These are phyloP conservation scores for Polymixis flavicincta DNA, from an alignment of 2,888 invertebrate species.

Conservation along the genomic window DNA sequence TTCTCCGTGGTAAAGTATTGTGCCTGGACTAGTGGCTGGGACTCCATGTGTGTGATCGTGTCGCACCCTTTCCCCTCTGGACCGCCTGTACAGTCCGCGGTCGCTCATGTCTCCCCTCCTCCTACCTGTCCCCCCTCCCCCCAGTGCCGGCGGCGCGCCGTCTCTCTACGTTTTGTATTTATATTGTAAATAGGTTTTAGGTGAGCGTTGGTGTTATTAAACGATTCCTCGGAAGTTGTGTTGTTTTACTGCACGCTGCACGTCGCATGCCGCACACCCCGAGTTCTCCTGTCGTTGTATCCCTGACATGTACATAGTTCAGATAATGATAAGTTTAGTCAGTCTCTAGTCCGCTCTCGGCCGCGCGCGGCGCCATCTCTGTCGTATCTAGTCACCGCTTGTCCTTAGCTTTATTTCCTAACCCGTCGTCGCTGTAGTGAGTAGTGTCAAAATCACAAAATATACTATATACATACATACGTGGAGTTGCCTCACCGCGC, in stretches of 20 bases:
- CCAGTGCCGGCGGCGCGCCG: slow-evolving; percentile 61
- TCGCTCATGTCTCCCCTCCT: slow-evolving; percentile 47
- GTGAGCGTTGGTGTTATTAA: slow-evolving; percentile 88
- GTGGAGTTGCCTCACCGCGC: slow-evolving; percentile 34
- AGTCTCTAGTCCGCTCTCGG: slow-evolving; percentile 38
- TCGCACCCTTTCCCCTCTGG: slow-evolving; percentile 18
- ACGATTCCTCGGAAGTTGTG: slow-evolving; percentile 77
- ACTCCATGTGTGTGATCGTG: slow-evolving; percentile 9
- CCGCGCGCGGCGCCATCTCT: slow-evolving; percentile 1
- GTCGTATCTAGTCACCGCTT: slow-evolving; percentile 63
- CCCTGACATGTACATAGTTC: too few relatives aligned
- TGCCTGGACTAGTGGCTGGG: slow-evolving; percentile 16
- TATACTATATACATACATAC: slow-evolving; percentile 18
- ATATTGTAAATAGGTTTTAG: slow-evolving; percentile 89
- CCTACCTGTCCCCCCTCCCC: slow-evolving; percentile 42
- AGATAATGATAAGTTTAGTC: neutral
- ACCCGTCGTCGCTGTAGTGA: slow-evolving; percentile 23
- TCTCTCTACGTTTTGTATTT: slow-evolving; percentile 79
- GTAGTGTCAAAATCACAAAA: slow-evolving; percentile 27
- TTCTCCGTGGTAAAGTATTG: slow-evolving; percentile 8
- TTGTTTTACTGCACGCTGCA: slow-evolving; percentile 83
- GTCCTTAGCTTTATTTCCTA: slow-evolving; percentile 58
- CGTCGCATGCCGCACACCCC: slow-evolving; percentile 47
- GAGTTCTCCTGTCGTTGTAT: neutral
- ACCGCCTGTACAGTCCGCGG: slow-evolving; percentile 84